phyloP scores from a whole-genome alignment of 2,888 invertebrate genomes.

The Polydrusus tereticollis region DNA sequence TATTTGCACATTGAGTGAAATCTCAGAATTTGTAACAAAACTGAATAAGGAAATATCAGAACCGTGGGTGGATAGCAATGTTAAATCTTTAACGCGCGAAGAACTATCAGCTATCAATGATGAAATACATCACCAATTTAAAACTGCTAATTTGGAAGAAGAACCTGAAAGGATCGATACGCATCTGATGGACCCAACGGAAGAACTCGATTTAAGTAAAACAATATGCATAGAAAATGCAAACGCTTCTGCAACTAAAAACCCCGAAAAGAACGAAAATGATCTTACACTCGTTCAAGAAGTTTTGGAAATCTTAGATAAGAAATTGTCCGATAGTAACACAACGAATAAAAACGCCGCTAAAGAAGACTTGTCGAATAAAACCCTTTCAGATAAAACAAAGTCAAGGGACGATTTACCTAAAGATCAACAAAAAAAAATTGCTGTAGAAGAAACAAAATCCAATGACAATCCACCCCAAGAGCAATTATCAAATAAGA shows the following conservation, averaged over 20 bases:
- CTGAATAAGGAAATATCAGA: slow-evolving; percentile 55
- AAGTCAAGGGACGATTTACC: not conserved
- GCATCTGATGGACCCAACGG: slow-evolving; percentile 45
- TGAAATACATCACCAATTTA: slow-evolving; percentile 50
- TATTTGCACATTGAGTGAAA: slow-evolving; percentile 56
- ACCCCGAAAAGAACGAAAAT: not conserved
- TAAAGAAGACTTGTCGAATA: not conserved
- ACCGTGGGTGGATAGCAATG: slow-evolving; percentile 54
- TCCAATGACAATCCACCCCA: not conserved
- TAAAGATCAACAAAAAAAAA: not conserved
- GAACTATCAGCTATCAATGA: slow-evolving; percentile 50
- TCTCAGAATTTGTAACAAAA: slow-evolving; percentile 54
- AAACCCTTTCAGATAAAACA: not conserved
- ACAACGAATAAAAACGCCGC: not conserved
- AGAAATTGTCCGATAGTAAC: not conserved
- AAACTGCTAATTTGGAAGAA: slow-evolving; percentile 33
- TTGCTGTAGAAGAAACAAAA: not conserved
- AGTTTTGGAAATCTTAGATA: slow-evolving; percentile 26
- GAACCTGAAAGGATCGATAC: slow-evolving; percentile 50
- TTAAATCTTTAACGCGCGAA: slow-evolving; percentile 47
- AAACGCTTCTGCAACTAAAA: slow-evolving; percentile 1
- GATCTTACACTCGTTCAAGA: slow-evolving; percentile 20
- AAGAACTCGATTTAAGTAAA: slow-evolving; percentile 43
- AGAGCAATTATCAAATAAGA: not conserved
- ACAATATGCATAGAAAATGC: slow-evolving; percentile 42